Percentiles rank a stretch among this genome's conserved stretches.
Evolutionary conservation across 2,888 invertebrate genomes (phyloP).

Genomic region (Mimumesa dahlbomi): DNA sequence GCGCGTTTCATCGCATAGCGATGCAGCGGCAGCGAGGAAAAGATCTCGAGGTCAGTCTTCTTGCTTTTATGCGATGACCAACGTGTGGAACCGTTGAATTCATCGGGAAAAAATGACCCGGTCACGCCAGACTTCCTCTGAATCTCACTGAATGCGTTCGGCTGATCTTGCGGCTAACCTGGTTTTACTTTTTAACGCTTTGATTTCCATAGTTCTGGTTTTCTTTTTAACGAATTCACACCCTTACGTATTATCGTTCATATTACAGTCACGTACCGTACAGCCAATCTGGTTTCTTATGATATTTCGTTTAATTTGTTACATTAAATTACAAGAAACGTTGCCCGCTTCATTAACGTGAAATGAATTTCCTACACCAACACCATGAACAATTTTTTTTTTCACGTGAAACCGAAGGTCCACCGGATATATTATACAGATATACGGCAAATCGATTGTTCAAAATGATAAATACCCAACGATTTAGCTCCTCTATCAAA

Average conservation of each 20-base stretch:
- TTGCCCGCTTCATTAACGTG: too few relatives aligned
- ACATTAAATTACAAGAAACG: too few relatives aligned
- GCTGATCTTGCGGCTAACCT: slow-evolving; percentile 2
- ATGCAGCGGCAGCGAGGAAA: slow-evolving; percentile 20
- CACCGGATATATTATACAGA: too few relatives aligned
- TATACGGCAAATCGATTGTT: too few relatives aligned
- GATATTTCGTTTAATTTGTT: too few relatives aligned
- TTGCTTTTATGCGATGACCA: slow-evolving; percentile 38
- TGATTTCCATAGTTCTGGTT: not conserved
- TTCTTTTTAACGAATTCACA: not conserved
- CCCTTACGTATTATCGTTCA: not conserved
- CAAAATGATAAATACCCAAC: too few relatives aligned
- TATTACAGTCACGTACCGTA: too few relatives aligned
- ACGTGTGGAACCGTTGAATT: slow-evolving; percentile 30
- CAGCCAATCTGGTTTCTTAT: too few relatives aligned
- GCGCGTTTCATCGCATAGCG: slow-evolving; percentile 32
- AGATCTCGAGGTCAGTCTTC: slow-evolving; percentile 38
- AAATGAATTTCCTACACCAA: too few relatives aligned
- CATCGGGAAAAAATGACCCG: slow-evolving; percentile 23
- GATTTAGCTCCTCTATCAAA: too few relatives aligned
- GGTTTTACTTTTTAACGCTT: not conserved
- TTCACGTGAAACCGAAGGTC: too few relatives aligned
- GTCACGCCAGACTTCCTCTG: slow-evolving; percentile 27
- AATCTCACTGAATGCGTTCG: slow-evolving; percentile 7
- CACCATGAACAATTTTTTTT: too few relatives aligned